phyloP scores from a whole-genome alignment of 2,113 vertebrate genomes.

The Macaca nemestrina region DNA sequence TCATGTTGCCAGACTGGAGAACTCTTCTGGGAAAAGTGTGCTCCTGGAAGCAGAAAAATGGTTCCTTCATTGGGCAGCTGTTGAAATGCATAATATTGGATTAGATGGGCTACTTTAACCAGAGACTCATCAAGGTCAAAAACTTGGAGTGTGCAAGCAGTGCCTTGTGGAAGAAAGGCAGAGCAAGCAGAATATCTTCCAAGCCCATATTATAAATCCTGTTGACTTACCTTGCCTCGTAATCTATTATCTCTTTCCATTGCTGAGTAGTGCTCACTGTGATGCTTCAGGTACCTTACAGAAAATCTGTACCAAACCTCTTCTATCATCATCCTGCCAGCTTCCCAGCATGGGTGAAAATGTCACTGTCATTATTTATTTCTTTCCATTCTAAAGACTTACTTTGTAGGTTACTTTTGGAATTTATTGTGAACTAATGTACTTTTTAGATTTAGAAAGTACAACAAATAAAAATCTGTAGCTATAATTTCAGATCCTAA shows the following conservation, averaged over 20 bases:
- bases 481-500: not conserved
- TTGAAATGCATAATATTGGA: not conserved
- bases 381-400: not conserved
- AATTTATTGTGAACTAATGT: not conserved
- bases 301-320: not conserved
- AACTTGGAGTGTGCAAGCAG: not conserved
- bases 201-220: not conserved
- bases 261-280: not conserved
- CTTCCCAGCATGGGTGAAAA: not conserved
- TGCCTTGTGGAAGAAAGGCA: not conserved
- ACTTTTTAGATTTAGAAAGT: not conserved
- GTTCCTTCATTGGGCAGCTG: not conserved
- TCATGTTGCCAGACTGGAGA: not conserved
- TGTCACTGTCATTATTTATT: not conserved
- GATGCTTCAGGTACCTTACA: not conserved
- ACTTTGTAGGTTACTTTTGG: not conserved
- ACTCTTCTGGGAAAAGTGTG: not conserved
- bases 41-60: not conserved
- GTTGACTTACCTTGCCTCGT: not conserved
- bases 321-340: not conserved
- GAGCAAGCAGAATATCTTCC: too few relatives aligned
- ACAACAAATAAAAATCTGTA: not conserved
- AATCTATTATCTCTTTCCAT: not conserved
- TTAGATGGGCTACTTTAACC: not conserved
- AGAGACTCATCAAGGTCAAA: not conserved